phyloP scores from a whole-genome alignment of 2,797 vertebrate species.

The Eulemur albifrons region DNA sequence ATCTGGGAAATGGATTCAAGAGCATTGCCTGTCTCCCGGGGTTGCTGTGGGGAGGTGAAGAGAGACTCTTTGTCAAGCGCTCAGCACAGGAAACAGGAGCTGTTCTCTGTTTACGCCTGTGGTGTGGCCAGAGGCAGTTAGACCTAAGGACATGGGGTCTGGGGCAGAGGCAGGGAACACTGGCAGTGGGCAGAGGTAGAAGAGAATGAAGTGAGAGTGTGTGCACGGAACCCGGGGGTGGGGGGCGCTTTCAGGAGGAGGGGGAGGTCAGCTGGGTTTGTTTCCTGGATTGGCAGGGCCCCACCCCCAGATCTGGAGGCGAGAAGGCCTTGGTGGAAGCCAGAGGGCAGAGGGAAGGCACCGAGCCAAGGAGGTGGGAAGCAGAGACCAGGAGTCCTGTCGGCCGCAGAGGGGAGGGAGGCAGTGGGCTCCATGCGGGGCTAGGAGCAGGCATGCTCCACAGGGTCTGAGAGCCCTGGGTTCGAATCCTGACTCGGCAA shows the following conservation, averaged over 20 bases:
- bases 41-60: background rate
- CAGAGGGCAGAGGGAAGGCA: background rate
- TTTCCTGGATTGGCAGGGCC: background rate
- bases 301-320: background rate
- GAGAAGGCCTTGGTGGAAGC: background rate
- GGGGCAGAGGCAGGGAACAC: background rate
- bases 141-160: background rate
- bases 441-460: background rate
- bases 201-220: background rate
- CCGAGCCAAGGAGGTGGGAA: background rate
- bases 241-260: background rate
- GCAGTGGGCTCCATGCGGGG: background rate
- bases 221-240: background rate
- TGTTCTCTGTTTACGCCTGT: background rate
- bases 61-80: background rate
- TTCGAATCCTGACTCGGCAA: background rate
- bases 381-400: background rate
- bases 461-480: background rate
- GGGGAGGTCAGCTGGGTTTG: background rate
- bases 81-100: background rate
- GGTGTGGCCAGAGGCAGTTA: background rate
- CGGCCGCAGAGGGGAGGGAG: background rate
- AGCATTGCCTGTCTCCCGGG: background rate
- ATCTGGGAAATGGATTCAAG: background rate
- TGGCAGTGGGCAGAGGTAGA: background rate